Percentiles rank a stretch among this genome's conserved stretches.
These are phyloP conservation scores for Nyctereutes procyonoides DNA, from an alignment of 2,113 vertebrate genomes.

Conservation along the genomic window DNA sequence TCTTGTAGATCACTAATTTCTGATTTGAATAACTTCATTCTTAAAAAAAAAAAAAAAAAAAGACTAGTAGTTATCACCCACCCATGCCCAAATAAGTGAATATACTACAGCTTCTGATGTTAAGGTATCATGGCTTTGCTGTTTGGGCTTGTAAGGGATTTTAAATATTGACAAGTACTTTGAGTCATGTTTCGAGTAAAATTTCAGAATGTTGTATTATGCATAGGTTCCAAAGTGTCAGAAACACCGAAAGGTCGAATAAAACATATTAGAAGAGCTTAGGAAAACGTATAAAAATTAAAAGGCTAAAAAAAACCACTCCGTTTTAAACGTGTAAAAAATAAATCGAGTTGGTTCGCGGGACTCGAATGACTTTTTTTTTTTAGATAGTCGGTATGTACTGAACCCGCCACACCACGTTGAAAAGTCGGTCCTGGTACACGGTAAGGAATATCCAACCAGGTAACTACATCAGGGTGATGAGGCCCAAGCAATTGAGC, in stretches of 20 bases:
- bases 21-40: background rate
- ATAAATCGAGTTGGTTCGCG: background rate
- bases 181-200: constrained; percentile 23
- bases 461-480: constrained; percentile 92
- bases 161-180: constrained; percentile 50
- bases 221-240: constrained; percentile 26
- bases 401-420: constrained; percentile 88
- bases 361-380: background rate
- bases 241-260: constrained; percentile 32
- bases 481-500: constrained; percentile 92
- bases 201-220: constrained; percentile 56
- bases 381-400: constrained; percentile 74
- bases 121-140: constrained; percentile 68
- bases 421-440: constrained; percentile 92
- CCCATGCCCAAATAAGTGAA: background rate
- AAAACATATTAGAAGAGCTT: constrained; percentile 55
- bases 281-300: constrained; percentile 72
- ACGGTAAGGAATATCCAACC: constrained; percentile 92
- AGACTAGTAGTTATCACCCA: background rate
- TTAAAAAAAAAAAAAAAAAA: background rate
- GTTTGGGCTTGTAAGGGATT: constrained; percentile 26
- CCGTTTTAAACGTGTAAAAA: constrained; percentile 59
- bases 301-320: constrained; percentile 45
- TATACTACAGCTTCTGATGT: background rate
- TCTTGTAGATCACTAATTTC: constrained; percentile 24